Evolutionary conservation across 2,888 invertebrate genomes (phyloP), one percentile per base, ranked within the genome.

Genomic region (Charanyca ferruginea): DNA sequence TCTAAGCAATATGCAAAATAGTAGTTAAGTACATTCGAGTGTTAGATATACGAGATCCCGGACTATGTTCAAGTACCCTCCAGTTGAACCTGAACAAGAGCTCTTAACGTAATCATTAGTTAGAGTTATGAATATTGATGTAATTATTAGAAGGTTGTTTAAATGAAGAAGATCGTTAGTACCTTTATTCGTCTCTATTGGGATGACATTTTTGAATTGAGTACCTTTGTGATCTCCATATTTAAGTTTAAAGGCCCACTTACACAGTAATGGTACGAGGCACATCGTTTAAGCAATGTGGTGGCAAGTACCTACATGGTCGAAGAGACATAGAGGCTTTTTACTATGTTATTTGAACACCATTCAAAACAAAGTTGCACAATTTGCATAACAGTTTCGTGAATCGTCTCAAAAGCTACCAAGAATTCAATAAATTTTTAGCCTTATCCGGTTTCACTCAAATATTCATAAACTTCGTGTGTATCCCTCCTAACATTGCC

Each of bases 1-100:
- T 77, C 52, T 67, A 47, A 60, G 65, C 62, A 81, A 66, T 73
- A 67, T 77, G 73, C 65, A 54, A 78, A 78, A 80, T 35, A 48
- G 53, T 57, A 73, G 57, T n/a, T 45, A 58, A 53, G 57, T 73
- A 77, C 42, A n/a, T 47, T 58, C 45, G 16, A 79, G 53, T 73
- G 57, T 54, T 66, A 73, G 74, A 65, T 65, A 73, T 48, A 77
- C 42, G 74, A 66, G 68, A 59, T 66, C 67, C 49, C 67, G 47
- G 28, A 59, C 79, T 74, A 44, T 58, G 74, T 55, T 66, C 75
- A 8, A 73, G 79, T 66, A 52, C 79, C 20, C 53, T 79, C 22
- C 20, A 49, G 4, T 45, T 9, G 13, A 44, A 73, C 16, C 58
- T 59, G 44, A 57, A 65, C 74, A 73, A 71, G 73, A 25, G 47